Evolutionary conservation across 2,888 invertebrate genomes (phyloP).

Genomic region (Corbicula japonica): DNA sequence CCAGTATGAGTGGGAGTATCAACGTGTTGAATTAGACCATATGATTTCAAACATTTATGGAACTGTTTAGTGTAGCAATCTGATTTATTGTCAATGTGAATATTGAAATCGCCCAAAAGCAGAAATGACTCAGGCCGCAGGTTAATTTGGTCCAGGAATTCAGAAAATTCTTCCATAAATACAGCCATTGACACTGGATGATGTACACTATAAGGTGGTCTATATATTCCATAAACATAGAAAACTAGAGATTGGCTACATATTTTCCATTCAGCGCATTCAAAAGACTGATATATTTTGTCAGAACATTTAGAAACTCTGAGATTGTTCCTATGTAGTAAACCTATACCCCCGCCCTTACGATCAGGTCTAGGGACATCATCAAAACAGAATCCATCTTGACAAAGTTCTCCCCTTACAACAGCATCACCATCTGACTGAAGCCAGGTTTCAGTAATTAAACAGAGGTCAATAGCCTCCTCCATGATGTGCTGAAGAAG

Average conservation of each 20-base stretch:
- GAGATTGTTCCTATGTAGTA: conserved; percentile 27
- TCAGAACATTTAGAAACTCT: conserved; percentile 30
- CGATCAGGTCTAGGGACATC: conserved; percentile 34
- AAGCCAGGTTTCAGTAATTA: conserved; percentile 40
- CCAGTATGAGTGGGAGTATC: conserved; percentile 10
- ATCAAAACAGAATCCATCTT: conserved; percentile 36
- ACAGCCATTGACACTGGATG: conserved; percentile 43
- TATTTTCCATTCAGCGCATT: conserved; percentile 20
- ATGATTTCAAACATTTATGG: conserved; percentile 30
- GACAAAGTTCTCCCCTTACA: conserved; percentile 34
- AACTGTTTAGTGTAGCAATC: conserved; percentile 47
- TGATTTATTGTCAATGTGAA: conserved; percentile 37
- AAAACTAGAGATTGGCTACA: conserved; percentile 28
- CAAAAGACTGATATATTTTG: conserved; percentile 12
- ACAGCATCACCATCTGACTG: conserved; percentile 40
- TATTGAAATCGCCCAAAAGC: conserved; percentile 45
- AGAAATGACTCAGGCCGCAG: conserved; percentile 22
- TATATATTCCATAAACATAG: conserved; percentile 41
- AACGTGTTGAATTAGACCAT: conserved; percentile 36
- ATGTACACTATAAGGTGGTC: conserved; percentile 44
- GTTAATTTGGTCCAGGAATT: conserved; percentile 30
- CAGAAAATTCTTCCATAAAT: conserved; percentile 43
- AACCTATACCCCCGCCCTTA: conserved; percentile 33
- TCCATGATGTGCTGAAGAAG: conserved; percentile 37
- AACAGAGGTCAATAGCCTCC: conserved; percentile 38